A percentile compares a stretch with the other conserved stretches of the same genome.
phyloP scores from a whole-genome alignment of 92 coral and sea anemone genomes.

The Metridium senile region DNA sequence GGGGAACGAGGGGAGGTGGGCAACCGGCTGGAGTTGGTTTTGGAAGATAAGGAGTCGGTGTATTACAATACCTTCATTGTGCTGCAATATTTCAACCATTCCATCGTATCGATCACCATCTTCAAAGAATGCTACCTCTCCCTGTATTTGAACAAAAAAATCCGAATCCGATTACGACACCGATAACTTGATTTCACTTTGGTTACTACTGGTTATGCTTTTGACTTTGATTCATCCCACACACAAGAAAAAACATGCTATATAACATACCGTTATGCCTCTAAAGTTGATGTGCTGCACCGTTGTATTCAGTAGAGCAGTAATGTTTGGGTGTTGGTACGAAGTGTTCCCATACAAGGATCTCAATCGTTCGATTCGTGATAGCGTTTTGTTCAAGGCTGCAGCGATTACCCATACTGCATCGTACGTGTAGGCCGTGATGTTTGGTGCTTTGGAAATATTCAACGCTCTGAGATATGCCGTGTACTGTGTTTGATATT shows the following conservation, averaged over 20 bases:
- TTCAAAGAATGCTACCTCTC: conserved; percentile 81
- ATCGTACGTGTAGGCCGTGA: conserved; percentile 89
- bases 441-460: conserved; percentile 60
- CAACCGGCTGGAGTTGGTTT: too few relatives aligned
- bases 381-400: conserved; percentile 66
- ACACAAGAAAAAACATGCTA: background rate
- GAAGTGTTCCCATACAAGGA: conserved; percentile 39
- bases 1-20: too few relatives aligned
- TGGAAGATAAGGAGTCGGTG: too few relatives aligned
- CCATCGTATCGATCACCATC: conserved; percentile 92
- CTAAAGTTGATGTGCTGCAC: conserved; percentile 62
- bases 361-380: conserved; percentile 35
- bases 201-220: background rate
- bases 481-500: conserved; percentile 69
- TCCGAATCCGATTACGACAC: too few relatives aligned
- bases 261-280: conserved; percentile 71
- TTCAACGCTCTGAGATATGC: conserved; percentile 57
- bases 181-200: too few relatives aligned
- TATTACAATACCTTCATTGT: conserved; percentile 76
- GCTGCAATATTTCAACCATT: conserved; percentile 81
- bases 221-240: background rate
- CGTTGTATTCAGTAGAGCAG: conserved; percentile 51
- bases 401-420: conserved; percentile 89
- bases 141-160: conserved; percentile 33
- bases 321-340: conserved; percentile 40